Base-by-base conservation (phyloP, 2,888 invertebrate species). In the Bursaphelenchus okinawaensis region DNA sequence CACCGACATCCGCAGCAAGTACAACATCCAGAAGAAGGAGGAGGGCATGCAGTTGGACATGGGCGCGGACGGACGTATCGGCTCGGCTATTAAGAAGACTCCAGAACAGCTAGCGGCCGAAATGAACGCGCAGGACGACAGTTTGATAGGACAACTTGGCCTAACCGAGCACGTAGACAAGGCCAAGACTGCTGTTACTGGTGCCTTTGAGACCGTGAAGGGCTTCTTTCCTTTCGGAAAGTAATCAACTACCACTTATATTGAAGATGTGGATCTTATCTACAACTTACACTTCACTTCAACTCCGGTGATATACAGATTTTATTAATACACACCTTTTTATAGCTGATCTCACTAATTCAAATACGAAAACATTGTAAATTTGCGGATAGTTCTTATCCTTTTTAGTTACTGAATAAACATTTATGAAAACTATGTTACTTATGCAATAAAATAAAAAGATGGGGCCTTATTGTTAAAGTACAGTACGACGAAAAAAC, bases 1-100 rank as follows among this genome's bases (percentile, higher is more conserved):
- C 84, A 94, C 95, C 87, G 93, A 93, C 86, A 96, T 98, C 85
- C 89, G 98, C 86, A 94, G 95, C 87, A 98, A 98, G 94, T 96
- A 96, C 87, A 95, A 95, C 87, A 93, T 98, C 87, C 92, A 92
- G 85, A 96, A 96, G 88, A 92, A 92, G 85, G 93, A 94, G 84
- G 93, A 93, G 81, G 58, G 50, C 22, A 52, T 69, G 19, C 54
- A 61, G 55, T 55, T 75, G 51, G 74, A 65, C 51, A 61, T 68
- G 22, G 92, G 92, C 85, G 74, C 79, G 67, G 79, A 80, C 52
- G 81, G 81, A 19, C 72, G 81, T 28, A 80, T 81, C 64, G 76
- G 76, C 7, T 74, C 77, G 19, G 74, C 72, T 20, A 93, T 93
- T 88, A 94, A 95, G 88, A 96, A 96, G 86, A 95, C 95, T 68